These are phyloP conservation scores for Lerista edwardsae DNA, from an alignment of 2,797 vertebrate species.

Conservation along the genomic window DNA sequence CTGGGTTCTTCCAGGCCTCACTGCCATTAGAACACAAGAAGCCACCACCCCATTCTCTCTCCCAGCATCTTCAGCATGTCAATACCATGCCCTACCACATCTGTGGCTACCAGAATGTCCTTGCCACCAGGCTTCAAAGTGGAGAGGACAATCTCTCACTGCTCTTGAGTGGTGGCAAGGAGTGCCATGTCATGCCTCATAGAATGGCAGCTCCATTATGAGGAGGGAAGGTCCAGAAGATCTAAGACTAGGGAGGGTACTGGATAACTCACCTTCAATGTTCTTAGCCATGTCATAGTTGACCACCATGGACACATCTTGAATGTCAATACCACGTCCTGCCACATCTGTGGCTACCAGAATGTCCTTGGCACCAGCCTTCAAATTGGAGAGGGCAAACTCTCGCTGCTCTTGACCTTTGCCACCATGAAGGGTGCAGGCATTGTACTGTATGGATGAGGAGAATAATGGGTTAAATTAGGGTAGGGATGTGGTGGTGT, in stretches of 20 bases:
- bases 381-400: slow-evolving; percentile 97
- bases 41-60: too few species aligned
- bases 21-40: neutral
- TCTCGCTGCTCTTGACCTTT: slow-evolving; percentile 98
- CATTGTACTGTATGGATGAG: slow-evolving; percentile 87
- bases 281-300: slow-evolving; percentile 99
- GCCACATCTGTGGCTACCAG: slow-evolving; percentile 98
- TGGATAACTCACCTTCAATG: slow-evolving; percentile 88
- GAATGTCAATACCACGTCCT: slow-evolving; percentile 96
- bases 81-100: slow-evolving; percentile 95
- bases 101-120: slow-evolving; percentile 97
- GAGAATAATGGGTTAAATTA: neutral
- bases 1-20: neutral
- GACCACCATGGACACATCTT: slow-evolving; percentile 96
- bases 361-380: slow-evolving; percentile 97
- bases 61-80: slow-evolving; percentile 79
- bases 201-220: neutral
- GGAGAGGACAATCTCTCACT: slow-evolving; percentile 96
- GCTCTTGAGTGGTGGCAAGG: slow-evolving; percentile 74
- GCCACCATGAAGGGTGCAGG: slow-evolving; percentile 95
- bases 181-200: neutral
- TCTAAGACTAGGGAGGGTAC: neutral
- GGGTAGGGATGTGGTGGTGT: neutral
- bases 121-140: slow-evolving; percentile 97
- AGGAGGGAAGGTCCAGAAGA: neutral